Conservation (phyloP, 2,113 vertebrate species). For the Brachyhypopomus gauderio region DNA sequence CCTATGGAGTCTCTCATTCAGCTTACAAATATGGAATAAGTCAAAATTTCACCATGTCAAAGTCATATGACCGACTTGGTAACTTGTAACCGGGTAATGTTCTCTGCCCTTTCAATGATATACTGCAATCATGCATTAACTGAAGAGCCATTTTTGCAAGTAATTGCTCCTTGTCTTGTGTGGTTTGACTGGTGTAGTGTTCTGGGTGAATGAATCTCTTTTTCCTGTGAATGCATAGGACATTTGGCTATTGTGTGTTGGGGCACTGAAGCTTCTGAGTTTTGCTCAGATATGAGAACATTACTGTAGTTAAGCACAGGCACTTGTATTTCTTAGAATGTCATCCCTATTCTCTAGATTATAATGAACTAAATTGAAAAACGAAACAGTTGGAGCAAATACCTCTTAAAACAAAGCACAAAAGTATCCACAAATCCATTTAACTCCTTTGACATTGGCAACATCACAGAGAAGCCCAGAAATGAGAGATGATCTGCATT, state of each 20-base stretch:
- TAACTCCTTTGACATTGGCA: conserved; percentile 71
- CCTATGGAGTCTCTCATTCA: not conserved
- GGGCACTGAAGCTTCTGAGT: too few species aligned
- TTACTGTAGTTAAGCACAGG: too few species aligned
- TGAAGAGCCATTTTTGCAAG: not conserved
- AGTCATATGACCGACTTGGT: not conserved
- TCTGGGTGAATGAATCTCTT: conserved; percentile 13
- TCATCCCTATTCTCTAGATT: too few species aligned
- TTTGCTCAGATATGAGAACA: too few species aligned
- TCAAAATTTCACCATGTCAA: not conserved
- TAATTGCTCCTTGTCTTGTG: conserved; percentile 31
- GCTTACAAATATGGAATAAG: not conserved
- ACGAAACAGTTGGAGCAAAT: not conserved
- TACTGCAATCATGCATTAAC: conserved; percentile 37
- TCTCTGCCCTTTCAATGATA: conserved; percentile 24
- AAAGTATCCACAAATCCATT: conserved; percentile 16
- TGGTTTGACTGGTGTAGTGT: conserved; percentile 6
- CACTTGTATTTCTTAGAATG: too few species aligned
- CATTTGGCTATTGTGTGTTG: too few species aligned
- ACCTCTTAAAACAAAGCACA: not conserved
- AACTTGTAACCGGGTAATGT: conserved; percentile 9
- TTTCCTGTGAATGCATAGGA: not conserved
- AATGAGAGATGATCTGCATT: conserved; percentile 74
- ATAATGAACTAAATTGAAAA: not conserved
- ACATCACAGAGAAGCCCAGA: conserved; percentile 67